Evolutionary conservation across 1,140 invertebrate species (phyloP).

Genomic region (Conus ventricosus): DNA sequence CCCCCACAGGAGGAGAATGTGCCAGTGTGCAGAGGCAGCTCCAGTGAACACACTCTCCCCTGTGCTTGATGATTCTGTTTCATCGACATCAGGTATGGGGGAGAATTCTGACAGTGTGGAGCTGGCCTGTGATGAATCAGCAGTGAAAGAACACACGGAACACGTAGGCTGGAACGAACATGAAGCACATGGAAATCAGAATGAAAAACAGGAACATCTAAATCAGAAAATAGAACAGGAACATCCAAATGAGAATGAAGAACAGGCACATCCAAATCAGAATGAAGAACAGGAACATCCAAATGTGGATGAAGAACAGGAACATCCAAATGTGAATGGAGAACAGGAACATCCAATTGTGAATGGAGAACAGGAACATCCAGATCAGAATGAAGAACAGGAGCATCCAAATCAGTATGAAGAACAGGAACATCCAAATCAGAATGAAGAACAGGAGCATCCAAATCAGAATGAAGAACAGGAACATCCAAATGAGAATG

Average conservation of each 20-base stretch:
- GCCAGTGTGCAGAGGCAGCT: neutral
- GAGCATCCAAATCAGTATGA: too few relatives aligned
- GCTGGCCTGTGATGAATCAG: too few relatives aligned
- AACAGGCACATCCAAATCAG: neutral
- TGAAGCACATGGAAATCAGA: neutral
- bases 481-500: too few relatives aligned
- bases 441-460: too few relatives aligned
- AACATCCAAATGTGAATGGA: neutral
- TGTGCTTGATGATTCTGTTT: neutral
- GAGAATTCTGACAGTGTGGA: too few relatives aligned
- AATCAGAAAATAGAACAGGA: neutral
- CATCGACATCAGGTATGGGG: neutral
- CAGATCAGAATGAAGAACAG: too few relatives aligned
- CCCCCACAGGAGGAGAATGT: neutral
- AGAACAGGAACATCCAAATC: too few relatives aligned
- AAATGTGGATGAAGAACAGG: neutral
- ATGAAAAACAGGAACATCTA: neutral
- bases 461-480: too few relatives aligned
- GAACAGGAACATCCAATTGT: neutral
- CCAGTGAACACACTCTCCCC: neutral
- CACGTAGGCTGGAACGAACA: neutral
- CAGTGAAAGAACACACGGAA: too few relatives aligned
- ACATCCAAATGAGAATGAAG: neutral
- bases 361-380: too few relatives aligned
- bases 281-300: neutral